Conservation (phyloP, 2,113 vertebrate genomes). For the Ovibos moschatus region DNA sequence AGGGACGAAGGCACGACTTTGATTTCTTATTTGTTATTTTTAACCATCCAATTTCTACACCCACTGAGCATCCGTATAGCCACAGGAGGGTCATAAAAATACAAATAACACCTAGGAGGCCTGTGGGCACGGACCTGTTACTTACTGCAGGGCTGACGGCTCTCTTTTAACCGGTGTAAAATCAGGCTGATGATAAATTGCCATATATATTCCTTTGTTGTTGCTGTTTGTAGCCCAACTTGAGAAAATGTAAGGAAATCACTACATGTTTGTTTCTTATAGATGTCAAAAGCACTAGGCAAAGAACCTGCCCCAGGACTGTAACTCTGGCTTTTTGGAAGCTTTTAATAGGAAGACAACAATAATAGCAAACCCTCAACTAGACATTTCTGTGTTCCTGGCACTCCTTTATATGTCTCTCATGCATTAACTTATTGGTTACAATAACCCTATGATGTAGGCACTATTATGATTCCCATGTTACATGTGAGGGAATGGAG, state of each 20-base stretch:
- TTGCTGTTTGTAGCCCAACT: not conserved
- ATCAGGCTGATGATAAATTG: conserved; percentile 41
- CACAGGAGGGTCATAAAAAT: conserved; percentile 74
- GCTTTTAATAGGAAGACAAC: not conserved
- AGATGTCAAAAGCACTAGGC: not conserved
- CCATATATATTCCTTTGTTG: not conserved
- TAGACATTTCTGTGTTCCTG: not conserved
- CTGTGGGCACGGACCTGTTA: conserved; percentile 50
- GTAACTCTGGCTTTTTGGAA: not conserved
- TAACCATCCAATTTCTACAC: conserved; percentile 76
- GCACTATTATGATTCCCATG: not conserved
- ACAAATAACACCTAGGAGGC: conserved; percentile 71
- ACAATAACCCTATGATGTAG: not conserved
- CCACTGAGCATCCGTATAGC: conserved; percentile 73
- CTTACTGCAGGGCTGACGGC: conserved; percentile 52
- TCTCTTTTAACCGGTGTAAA: conserved; percentile 68
- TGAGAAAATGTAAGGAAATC: conserved; percentile 21
- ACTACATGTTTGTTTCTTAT: not conserved
- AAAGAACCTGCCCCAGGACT: not conserved
- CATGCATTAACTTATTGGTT: not conserved
- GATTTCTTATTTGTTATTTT: conserved; percentile 82
- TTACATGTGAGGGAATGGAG: not conserved
- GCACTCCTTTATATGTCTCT: fast-evolving
- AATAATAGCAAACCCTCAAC: not conserved
- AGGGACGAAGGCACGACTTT: conserved; percentile 71